Evolutionary conservation across 2,113 vertebrate species (phyloP).

Genomic region (Alligator mississippiensis): DNA sequence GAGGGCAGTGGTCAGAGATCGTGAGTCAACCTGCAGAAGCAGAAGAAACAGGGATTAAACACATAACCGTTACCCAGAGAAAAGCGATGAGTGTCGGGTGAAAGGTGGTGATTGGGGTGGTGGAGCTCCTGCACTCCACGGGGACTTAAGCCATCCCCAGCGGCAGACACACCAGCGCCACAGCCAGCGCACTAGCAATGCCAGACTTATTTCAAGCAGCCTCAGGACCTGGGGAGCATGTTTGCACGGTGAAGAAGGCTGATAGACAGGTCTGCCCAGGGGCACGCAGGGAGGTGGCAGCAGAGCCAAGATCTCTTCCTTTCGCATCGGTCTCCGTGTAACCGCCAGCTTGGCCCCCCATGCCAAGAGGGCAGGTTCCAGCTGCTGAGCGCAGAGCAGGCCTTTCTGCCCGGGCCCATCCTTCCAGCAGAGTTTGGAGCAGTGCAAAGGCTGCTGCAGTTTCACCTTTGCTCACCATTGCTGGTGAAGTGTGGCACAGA

Average conservation of each 20-base stretch:
- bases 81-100: not conserved
- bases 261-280: not conserved
- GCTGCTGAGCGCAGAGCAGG: too few species aligned
- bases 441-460: not conserved
- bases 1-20: not conserved
- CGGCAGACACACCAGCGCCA: not conserved
- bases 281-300: fast-evolving
- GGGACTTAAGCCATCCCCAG: not conserved
- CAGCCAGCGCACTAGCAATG: too few species aligned
- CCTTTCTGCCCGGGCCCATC: not conserved
- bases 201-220: fast-evolving
- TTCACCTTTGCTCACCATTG: not conserved
- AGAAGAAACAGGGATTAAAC: not conserved
- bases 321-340: too few species aligned
- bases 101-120: not conserved
- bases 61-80: not conserved
- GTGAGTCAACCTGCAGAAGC: not conserved
- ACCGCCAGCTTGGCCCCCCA: too few species aligned
- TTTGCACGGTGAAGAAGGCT: fast-evolving
- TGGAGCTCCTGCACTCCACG: not conserved
- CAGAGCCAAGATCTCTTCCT: too few species aligned
- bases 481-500: not conserved
- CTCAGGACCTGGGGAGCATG: not conserved
- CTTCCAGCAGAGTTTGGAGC: not conserved
- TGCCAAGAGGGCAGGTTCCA: too few species aligned